Percentiles rank a stretch among this genome's conserved stretches.
phyloP scores from a whole-genome alignment of 2,888 invertebrate genomes.

The Acanthosepion pharaonis region DNA sequence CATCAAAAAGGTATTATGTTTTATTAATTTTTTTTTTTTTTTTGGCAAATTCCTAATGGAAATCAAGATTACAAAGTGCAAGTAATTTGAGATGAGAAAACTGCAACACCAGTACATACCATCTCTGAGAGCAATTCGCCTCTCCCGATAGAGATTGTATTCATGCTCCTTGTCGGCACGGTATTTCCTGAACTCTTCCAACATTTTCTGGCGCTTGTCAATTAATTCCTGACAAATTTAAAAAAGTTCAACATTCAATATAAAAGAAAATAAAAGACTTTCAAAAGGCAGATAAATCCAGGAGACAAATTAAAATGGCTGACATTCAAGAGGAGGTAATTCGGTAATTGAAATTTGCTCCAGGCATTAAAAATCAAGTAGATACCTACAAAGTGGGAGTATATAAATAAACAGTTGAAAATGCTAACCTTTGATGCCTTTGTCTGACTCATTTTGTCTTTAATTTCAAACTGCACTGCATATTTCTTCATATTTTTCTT shows the following conservation, averaged over 20 bases:
- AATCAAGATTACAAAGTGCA: not conserved
- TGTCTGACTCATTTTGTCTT: constrained; percentile 92
- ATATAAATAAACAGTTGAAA: no score
- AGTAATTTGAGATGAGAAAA: not conserved
- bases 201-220: constrained; percentile 90
- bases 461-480: constrained; percentile 94
- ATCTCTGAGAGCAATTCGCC: constrained; percentile 88
- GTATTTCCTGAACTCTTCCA: constrained; percentile 89
- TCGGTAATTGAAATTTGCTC: no score
- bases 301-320: no score
- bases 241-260: not conserved
- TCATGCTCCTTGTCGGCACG: constrained; percentile 84
- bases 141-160: constrained; percentile 83
- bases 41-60: not conserved
- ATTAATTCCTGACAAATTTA: constrained; percentile 82
- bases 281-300: no score
- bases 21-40: no score
- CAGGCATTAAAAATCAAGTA: no score
- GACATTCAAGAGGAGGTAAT: no score
- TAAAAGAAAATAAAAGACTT: not conserved
- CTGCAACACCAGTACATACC: constrained; percentile 80
- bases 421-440: constrained; percentile 87
- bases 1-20: no score
- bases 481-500: constrained; percentile 98
- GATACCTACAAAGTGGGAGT: no score